phyloP scores from a whole-genome alignment of 92 coral and sea anemone species.

The Actinostola sp. region DNA sequence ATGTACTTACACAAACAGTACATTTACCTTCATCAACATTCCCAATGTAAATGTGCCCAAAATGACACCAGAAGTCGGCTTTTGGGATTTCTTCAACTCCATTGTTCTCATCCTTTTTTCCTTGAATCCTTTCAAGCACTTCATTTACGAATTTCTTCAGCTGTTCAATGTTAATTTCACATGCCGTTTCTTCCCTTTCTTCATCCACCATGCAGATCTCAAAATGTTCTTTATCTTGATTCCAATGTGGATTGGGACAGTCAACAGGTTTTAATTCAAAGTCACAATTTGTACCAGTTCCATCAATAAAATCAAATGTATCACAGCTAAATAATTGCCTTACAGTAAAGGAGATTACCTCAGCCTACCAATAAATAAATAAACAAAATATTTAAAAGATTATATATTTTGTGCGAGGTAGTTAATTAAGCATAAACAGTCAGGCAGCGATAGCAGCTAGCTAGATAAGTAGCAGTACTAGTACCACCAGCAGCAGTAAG shows the following conservation, averaged over 20 bases:
- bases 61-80: slow-evolving; percentile 29
- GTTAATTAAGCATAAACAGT: no score
- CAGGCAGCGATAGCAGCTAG: no score
- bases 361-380: no score
- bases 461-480: no score
- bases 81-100: neutral
- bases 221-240: neutral
- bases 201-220: neutral
- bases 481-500: no score
- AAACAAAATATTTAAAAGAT: no score
- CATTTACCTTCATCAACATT: slow-evolving; percentile 22
- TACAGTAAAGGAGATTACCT: no score
- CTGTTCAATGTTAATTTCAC: neutral
- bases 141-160: neutral
- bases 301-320: neutral
- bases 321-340: slow-evolving; percentile 5
- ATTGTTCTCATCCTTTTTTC: neutral
- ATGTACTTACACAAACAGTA: neutral
- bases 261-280: neutral
- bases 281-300: neutral
- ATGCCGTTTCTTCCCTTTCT: neutral
- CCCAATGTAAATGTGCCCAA: slow-evolving; percentile 29
- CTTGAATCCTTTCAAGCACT: slow-evolving; percentile 11
- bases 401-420: no score
- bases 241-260: neutral